Evolutionary conservation across 1,140 invertebrate species (phyloP).

Genomic region (Rhopalosiphum padi): DNA sequence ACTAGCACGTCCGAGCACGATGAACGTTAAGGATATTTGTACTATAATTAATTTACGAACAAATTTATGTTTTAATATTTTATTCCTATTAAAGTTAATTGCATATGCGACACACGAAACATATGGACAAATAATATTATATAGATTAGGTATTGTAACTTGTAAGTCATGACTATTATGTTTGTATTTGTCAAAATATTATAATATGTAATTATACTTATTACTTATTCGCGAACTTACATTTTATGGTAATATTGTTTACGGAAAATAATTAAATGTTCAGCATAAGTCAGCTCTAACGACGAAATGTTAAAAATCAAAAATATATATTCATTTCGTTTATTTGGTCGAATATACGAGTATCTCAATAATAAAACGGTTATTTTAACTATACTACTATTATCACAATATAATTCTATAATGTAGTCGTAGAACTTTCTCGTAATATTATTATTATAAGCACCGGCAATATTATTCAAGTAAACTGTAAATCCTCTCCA

Average conservation of each 20-base stretch:
- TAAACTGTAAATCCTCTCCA: not conserved
- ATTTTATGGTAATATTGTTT: too few relatives aligned
- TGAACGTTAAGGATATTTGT: not conserved
- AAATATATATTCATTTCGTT: not conserved
- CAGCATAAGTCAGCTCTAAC: too few relatives aligned
- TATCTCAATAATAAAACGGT: slow-evolving; percentile 2
- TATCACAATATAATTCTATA: not conserved
- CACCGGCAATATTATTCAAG: not conserved
- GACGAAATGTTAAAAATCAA: not conserved
- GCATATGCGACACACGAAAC: too few relatives aligned
- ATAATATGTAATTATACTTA: too few relatives aligned
- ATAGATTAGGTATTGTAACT: not conserved
- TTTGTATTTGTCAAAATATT: not conserved
- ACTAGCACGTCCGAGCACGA: not conserved
- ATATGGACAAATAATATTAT: too few relatives aligned
- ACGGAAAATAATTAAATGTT: too few relatives aligned
- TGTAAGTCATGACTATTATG: too few relatives aligned
- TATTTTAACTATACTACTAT: not conserved
- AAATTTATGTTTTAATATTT: not conserved
- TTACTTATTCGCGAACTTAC: too few relatives aligned
- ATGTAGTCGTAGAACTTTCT: not conserved
- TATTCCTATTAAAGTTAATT: not conserved
- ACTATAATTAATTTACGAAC: not conserved
- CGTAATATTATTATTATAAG: not conserved
- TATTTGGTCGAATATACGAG: not conserved